phyloP scores from a whole-genome alignment of 64 coral and sea anemone species.

The Catalaphyllia jardinei region DNA sequence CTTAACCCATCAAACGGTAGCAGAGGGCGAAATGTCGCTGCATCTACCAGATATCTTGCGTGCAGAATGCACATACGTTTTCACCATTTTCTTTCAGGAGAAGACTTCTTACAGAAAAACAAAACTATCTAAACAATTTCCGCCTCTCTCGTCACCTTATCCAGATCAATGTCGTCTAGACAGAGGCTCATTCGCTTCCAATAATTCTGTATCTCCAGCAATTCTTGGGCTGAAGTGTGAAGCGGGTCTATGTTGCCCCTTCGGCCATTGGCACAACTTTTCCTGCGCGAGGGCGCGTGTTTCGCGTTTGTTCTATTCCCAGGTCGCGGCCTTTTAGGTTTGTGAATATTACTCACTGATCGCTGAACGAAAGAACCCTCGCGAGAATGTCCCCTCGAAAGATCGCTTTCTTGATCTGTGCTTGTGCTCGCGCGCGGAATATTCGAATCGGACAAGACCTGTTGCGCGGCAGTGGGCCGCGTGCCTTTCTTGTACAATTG shows the following conservation, averaged over 20 bases:
- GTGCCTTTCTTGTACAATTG: conserved; percentile 30
- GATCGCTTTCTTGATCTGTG: conserved; percentile 7
- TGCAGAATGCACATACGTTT: neutral
- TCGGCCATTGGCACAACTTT: neutral
- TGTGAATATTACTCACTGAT: neutral
- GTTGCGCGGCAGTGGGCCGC: neutral
- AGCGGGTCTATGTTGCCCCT: conserved; percentile 39
- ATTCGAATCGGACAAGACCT: neutral
- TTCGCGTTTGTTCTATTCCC: conserved; percentile 9
- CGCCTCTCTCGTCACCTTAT: conserved; percentile 22
- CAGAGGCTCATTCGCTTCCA: conserved; percentile 96
- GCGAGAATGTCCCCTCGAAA: neutral
- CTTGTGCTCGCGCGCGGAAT: conserved; percentile 7
- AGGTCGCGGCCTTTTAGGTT: conserved; percentile 31
- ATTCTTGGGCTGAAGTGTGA: conserved; percentile 47
- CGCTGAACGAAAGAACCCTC: conserved; percentile 8
- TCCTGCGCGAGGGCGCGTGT: neutral
- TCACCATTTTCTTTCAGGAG: neutral
- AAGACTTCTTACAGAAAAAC: neutral
- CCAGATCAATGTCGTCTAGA: conserved; percentile 79
- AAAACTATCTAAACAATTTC: neutral
- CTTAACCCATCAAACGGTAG: too few species aligned
- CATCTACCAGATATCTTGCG: neutral
- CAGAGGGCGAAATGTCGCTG: too few species aligned
- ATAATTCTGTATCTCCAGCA: conserved; percentile 78